Evolutionary conservation across 2,888 invertebrate species (phyloP).

Genomic region (Baronia brevicornis): DNA sequence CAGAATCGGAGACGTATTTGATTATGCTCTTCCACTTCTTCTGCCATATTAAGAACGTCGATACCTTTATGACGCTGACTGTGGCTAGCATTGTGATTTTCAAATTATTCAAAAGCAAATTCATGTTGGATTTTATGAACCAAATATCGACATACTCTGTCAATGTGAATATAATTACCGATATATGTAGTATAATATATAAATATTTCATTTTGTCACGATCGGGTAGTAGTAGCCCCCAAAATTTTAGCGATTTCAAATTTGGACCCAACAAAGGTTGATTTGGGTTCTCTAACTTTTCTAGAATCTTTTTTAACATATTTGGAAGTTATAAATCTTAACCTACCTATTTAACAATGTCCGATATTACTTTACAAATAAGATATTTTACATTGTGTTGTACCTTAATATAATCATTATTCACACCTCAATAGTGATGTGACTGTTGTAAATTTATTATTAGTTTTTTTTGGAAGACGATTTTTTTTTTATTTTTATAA

Average conservation of each 20-base stretch:
- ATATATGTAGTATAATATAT: constrained; percentile 45
- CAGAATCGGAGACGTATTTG: constrained; percentile 47
- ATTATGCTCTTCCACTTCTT: constrained; percentile 47
- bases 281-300: too few species aligned
- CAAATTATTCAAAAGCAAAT: constrained; percentile 47
- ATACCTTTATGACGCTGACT: constrained; percentile 48
- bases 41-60: constrained; percentile 49
- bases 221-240: constrained; percentile 55
- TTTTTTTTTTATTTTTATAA: too few species aligned
- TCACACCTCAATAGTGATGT: too few species aligned
- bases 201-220: constrained; percentile 31
- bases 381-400: too few species aligned
- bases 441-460: too few species aligned
- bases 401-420: too few species aligned
- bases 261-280: constrained; percentile 61
- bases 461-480: too few species aligned
- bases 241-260: constrained; percentile 48
- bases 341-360: too few species aligned
- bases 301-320: too few species aligned
- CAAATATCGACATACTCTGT: constrained; percentile 57
- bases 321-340: too few species aligned
- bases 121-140: constrained; percentile 51
- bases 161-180: constrained; percentile 42
- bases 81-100: constrained; percentile 58
- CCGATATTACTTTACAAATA: too few species aligned